Conservation (phyloP, 2,113 vertebrate species). For the Antechinus flavipes region DNA sequence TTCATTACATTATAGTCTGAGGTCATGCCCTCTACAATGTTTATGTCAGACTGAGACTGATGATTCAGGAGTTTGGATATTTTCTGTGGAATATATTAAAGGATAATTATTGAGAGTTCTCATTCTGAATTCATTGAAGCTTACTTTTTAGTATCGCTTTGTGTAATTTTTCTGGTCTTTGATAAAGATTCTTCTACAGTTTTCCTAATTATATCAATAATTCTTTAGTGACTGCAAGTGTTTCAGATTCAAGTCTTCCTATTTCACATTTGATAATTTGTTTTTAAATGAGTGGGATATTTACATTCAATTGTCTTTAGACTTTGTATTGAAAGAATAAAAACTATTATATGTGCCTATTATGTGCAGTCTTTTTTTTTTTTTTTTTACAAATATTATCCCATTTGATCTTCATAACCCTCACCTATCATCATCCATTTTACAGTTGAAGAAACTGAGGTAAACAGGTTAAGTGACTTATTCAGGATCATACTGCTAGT, state of each 20-base stretch:
- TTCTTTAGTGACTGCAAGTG: background rate
- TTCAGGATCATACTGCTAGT: background rate
- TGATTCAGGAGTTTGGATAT: background rate
- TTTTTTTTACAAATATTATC: background rate
- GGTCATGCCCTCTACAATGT: background rate
- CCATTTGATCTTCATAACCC: background rate
- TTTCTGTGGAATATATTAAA: background rate
- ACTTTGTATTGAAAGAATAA: background rate
- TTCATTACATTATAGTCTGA: background rate
- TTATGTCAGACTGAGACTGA: background rate
- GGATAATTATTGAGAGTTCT: background rate
- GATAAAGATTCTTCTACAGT: background rate
- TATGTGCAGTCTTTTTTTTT: background rate
- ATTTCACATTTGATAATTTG: background rate
- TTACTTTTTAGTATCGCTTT: background rate
- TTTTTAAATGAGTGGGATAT: background rate
- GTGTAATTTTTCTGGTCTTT: background rate
- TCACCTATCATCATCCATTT: background rate
- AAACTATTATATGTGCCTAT: background rate
- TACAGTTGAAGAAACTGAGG: background rate
- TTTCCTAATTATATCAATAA: background rate
- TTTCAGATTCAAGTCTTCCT: background rate
- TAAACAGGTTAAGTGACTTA: background rate
- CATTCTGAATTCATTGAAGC: background rate
- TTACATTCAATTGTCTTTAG: background rate